Base-by-base conservation (phyloP, 2,797 vertebrate genomes). In the Poecilia gillii region DNA sequence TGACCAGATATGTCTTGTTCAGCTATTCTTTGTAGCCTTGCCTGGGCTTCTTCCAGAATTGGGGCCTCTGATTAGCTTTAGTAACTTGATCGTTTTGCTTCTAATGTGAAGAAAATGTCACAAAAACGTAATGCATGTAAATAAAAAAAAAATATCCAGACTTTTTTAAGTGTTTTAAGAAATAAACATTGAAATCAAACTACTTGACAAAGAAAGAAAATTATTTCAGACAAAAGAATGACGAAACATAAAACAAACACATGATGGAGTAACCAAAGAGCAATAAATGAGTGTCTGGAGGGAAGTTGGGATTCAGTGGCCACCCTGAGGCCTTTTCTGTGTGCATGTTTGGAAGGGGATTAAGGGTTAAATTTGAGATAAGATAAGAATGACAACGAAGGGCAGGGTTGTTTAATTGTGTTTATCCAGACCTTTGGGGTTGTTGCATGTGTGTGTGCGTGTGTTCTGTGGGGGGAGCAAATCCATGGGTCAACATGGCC, bases 361-460 rank as follows among this genome's bases (percentile, higher is more conserved):
- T 84, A 89, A 84, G 88, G 90, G 91, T 92, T 93, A 87, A 90
- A 80, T 86, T 62, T 13, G 77, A 93, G 94, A 94, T 94, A 94
- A 95, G 94, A 95, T 93, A 93, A 94, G 90, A 90, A 79, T 88
- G 90, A 92, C 88, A 91, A 89, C 85, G 3, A 84, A 84, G 88
- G 93, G 93, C 55, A 91, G 87, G 81, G 90, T 82, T 18, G 20
- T 90, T 92, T 90, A 90, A 93, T 89, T 93, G 88, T 93, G 89
- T 95, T 95, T 94, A 94, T 93, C 86, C 85, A 85, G 81, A 82
- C 85, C 88, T 93, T 89, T 82, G 72, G 84, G 81, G 76, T 74
- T 80, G 75, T 77, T 87, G 86, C 91, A 81, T 62, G 80, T 80
- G 72, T 82, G 75, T 75, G 70, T 68, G 77, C 74, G 76, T 83